Conservation (phyloP, 2,888 invertebrate species). For the Deroplatys truncata region DNA sequence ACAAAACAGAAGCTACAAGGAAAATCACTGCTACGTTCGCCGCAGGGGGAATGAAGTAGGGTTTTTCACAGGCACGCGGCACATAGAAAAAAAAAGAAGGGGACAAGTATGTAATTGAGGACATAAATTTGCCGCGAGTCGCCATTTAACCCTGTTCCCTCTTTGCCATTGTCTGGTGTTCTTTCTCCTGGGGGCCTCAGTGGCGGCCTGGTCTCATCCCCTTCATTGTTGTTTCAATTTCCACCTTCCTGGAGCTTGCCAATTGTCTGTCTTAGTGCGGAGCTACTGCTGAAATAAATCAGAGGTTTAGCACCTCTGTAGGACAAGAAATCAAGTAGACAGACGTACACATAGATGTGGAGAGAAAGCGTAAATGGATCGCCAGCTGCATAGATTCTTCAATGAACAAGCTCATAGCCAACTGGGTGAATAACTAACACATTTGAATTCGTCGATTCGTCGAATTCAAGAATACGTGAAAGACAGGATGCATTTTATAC, state of each 20-base stretch:
- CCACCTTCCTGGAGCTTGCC: not conserved
- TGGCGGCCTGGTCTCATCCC: not conserved
- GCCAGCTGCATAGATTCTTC: too few species aligned
- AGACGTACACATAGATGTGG: too few species aligned
- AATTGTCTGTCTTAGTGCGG: not conserved
- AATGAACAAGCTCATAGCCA: too few species aligned
- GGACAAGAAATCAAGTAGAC: too few species aligned
- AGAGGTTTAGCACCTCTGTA: not conserved
- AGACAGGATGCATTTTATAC: too few species aligned
- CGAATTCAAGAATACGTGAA: too few species aligned
- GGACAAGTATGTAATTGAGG: conserved; percentile 17
- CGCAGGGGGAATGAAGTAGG: not conserved
- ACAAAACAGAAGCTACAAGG: not conserved
- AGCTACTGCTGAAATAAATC: not conserved
- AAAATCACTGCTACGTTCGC: not conserved
- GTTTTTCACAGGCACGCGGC: not conserved
- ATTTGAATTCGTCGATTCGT: too few species aligned
- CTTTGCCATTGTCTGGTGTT: conserved; percentile 1
- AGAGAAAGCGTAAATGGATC: too few species aligned
- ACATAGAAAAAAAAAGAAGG: not conserved
- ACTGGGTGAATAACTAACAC: too few species aligned
- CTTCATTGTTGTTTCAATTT: not conserved
- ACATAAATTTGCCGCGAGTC: conserved; percentile 8
- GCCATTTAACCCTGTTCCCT: conserved; percentile 8
- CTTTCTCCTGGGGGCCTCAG: not conserved